phyloP scores from a whole-genome alignment of 2,888 invertebrate genomes.

The Tenthredo notha region DNA sequence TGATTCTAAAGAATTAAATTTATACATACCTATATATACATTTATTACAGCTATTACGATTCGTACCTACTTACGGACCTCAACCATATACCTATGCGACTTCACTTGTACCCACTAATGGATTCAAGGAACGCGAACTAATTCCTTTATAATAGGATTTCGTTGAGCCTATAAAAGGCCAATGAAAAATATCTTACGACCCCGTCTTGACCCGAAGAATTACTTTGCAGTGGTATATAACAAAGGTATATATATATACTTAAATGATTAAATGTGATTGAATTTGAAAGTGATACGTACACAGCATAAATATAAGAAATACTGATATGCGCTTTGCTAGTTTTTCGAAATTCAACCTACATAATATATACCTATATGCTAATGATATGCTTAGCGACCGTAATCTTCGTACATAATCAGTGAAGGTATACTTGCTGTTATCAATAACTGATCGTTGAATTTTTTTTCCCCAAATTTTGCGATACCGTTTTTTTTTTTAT shows the following conservation, averaged over 20 bases:
- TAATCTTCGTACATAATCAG: neutral
- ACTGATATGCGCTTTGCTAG: neutral
- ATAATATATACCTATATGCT: neutral
- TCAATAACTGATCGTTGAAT: neutral
- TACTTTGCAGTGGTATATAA: neutral
- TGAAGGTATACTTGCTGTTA: neutral
- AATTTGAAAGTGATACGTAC: neutral
- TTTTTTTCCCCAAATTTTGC: no score
- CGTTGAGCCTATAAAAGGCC: slow-evolving; percentile 3
- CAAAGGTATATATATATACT: no score
- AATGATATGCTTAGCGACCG: neutral
- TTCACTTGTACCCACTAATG: neutral
- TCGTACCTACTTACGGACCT: neutral
- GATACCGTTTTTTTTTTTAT: neutral
- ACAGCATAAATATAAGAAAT: neutral
- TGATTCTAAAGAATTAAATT: neutral
- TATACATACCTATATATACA: neutral
- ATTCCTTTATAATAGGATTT: neutral
- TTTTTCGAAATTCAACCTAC: neutral
- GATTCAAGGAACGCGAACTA: neutral
- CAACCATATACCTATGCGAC: neutral
- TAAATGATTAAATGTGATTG: no score
- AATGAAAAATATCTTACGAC: neutral
- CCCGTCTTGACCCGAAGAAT: neutral
- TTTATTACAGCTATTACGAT: neutral